Conservation (phyloP, 2,113 vertebrate species). For the Morphnarchus princeps region DNA sequence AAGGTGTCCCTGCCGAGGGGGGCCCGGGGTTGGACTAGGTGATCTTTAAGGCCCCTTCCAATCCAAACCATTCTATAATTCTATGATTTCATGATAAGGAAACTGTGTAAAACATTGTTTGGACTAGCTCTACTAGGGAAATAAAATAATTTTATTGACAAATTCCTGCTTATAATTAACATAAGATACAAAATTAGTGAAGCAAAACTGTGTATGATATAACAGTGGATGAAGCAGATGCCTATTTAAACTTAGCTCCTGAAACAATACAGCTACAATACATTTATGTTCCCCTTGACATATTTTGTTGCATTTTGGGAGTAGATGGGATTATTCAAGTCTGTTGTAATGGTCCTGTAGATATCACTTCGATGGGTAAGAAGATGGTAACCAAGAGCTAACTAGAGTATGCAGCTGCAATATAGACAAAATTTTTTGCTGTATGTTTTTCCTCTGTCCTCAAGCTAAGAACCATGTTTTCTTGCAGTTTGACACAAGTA, state of each 20-base stretch:
- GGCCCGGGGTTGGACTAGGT: fast-evolving
- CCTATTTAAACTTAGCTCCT: not conserved
- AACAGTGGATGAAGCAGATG: not conserved
- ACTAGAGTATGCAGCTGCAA: not conserved
- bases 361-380: not conserved
- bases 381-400: not conserved
- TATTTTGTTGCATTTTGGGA: not conserved
- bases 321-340: not conserved
- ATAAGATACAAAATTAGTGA: not conserved
- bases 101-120: not conserved
- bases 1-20: not conserved
- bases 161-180: not conserved
- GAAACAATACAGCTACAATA: not conserved
- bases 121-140: not conserved
- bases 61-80: not conserved
- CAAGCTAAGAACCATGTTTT: not conserved
- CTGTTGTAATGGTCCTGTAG: not conserved
- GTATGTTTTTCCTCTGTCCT: not conserved
- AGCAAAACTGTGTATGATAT: not conserved
- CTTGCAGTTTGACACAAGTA: not conserved
- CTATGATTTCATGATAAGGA: not conserved
- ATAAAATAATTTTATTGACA: not conserved
- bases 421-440: not conserved
- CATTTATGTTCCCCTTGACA: not conserved
- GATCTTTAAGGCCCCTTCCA: not conserved